A percentile compares a stretch with the other conserved stretches of the same genome.
Conservation (phyloP, 2,113 vertebrate genomes). For the Cepphus grylle region DNA sequence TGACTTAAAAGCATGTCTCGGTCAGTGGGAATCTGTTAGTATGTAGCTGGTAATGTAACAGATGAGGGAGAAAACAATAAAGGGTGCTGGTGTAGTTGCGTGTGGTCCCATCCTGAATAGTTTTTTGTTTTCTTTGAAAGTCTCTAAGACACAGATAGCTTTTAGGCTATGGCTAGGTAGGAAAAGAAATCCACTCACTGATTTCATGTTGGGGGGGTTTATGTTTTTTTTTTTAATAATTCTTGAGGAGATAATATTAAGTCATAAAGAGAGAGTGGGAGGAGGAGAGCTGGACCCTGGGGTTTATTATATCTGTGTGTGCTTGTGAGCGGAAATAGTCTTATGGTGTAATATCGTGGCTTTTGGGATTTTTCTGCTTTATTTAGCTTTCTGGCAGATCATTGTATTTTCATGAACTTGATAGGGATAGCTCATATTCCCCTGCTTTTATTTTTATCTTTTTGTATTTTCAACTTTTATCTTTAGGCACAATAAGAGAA, state of each 20-base stretch:
- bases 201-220: rapidly evolving
- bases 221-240: not conserved
- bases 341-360: not conserved
- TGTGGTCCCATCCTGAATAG: not conserved
- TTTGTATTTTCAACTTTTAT: not conserved
- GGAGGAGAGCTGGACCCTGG: not conserved
- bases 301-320: not conserved
- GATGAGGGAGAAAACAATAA: not conserved
- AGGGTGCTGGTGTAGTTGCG: not conserved
- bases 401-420: not conserved
- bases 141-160: not conserved
- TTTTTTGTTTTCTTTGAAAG: not conserved
- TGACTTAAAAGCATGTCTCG: not conserved
- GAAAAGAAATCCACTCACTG: not conserved
- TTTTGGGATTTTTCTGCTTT: not conserved
- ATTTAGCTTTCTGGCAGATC: not conserved
- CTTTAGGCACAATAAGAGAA: not conserved
- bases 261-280: not conserved
- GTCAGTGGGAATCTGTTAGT: not conserved
- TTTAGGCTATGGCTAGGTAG: not conserved
- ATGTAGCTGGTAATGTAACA: not conserved
- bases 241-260: not conserved
- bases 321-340: not conserved
- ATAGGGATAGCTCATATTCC: not conserved
- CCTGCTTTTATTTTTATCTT: not conserved